These are phyloP conservation scores for Anolis apletophallus DNA, from an alignment of 2,797 vertebrate species.

Conservation along the genomic window DNA sequence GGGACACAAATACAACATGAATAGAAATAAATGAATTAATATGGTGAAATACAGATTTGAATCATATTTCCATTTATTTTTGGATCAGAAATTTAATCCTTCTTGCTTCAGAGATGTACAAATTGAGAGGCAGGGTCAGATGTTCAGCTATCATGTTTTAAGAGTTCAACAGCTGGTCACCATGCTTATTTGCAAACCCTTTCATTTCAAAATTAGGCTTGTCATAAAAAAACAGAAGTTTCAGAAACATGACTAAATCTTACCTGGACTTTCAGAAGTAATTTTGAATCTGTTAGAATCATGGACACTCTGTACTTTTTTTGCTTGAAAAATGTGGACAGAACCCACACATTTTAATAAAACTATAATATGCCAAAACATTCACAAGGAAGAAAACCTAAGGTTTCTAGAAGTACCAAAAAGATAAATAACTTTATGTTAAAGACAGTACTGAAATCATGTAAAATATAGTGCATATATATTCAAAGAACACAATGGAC, in stretches of 20 bases:
- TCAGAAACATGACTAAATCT: background rate
- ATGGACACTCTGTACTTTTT: background rate
- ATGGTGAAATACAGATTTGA: background rate
- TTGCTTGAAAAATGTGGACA: background rate
- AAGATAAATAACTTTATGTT: background rate
- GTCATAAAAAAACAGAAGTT: background rate
- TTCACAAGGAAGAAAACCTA: too few relatives aligned
- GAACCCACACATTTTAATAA: background rate
- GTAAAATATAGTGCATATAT: background rate
- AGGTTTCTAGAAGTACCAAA: background rate
- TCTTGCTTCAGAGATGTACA: constrained; percentile 8
- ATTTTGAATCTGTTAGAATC: background rate
- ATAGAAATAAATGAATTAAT: background rate
- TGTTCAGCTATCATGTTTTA: background rate
- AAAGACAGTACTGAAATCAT: background rate
- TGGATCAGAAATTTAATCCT: constrained; percentile 21
- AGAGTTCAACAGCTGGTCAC: background rate
- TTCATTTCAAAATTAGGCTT: background rate
- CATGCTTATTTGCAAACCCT: background rate
- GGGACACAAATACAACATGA: background rate
- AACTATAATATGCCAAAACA: background rate
- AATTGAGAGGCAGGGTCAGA: constrained; percentile 2
- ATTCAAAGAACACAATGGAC: background rate
- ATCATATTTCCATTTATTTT: constrained; percentile 17
- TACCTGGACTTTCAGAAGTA: background rate